Percentiles rank a stretch among this genome's conserved stretches.
These are phyloP conservation scores for Odocoileus hemionus DNA, from an alignment of 2,113 vertebrate genomes.

Conservation along the genomic window DNA sequence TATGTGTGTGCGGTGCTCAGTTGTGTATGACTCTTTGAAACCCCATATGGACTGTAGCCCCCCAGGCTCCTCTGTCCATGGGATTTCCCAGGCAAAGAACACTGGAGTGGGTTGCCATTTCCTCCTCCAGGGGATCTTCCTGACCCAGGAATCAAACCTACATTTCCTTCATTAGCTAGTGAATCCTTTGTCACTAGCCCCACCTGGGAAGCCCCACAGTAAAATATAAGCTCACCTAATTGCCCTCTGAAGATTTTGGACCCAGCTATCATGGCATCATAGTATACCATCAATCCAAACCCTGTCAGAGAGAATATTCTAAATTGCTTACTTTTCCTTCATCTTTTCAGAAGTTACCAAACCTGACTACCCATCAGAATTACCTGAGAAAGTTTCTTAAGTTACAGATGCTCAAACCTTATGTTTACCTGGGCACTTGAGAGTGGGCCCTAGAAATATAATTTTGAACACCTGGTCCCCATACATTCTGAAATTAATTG, in stretches of 20 bases:
- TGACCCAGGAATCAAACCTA: neutral
- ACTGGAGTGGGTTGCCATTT: neutral
- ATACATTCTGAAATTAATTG: neutral
- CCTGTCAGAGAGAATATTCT: neutral
- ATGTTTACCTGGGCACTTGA: neutral
- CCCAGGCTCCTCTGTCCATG: neutral
- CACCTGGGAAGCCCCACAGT: neutral
- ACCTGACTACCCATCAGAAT: neutral
- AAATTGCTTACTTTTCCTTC: neutral
- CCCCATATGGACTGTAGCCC: neutral
- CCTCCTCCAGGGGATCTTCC: neutral
- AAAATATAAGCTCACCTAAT: neutral
- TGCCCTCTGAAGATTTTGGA: neutral
- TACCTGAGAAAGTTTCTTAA: neutral
- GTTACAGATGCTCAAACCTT: neutral
- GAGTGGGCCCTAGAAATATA: neutral
- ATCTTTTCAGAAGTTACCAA: neutral
- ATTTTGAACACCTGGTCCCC: neutral
- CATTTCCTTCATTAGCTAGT: neutral
- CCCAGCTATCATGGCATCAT: neutral
- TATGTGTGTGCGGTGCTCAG: fast-evolving
- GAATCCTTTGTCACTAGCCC: neutral
- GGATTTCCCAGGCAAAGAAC: neutral
- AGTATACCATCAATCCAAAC: neutral
- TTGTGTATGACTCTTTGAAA: neutral